phyloP scores from a whole-genome alignment of 2,797 vertebrate species.

The Peromyscus eremicus region DNA sequence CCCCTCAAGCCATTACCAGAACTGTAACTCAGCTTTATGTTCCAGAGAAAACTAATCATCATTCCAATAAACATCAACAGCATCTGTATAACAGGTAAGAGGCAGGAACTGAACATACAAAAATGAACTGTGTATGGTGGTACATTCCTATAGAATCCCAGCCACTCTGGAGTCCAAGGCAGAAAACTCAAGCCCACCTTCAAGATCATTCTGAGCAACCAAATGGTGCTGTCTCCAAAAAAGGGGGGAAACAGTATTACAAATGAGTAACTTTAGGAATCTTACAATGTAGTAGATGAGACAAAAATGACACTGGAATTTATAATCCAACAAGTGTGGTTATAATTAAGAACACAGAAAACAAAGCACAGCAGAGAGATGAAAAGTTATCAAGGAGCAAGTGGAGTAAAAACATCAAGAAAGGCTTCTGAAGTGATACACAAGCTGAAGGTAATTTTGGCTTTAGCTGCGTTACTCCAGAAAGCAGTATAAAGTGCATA shows the following conservation, averaged over 20 bases:
- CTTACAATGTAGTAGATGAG: not conserved
- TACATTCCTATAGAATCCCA: not conserved
- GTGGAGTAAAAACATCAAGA: not conserved
- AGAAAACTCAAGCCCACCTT: not conserved
- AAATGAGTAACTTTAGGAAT: not conserved
- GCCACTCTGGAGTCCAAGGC: not conserved
- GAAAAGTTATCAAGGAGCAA: not conserved
- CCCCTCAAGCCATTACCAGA: not conserved
- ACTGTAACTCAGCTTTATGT: not conserved
- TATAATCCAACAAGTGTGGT: constrained; percentile 12
- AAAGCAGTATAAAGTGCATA: not conserved
- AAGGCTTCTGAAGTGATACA: not conserved
- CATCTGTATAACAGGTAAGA: not conserved
- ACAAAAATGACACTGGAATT: constrained; percentile 12
- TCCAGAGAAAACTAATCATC: constrained; percentile 29
- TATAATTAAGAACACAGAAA: constrained; percentile 40
- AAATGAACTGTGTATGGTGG: not conserved
- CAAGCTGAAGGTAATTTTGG: not conserved
- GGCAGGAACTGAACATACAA: not conserved
- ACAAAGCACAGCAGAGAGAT: not conserved
- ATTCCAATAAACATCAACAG: constrained; percentile 27
- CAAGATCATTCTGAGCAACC: not conserved
- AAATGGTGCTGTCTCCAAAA: not conserved
- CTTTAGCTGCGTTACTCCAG: not conserved
- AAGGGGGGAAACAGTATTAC: too few species aligned